Conservation (phyloP, 2,113 vertebrate genomes). For the Platysternon megacephalum region DNA sequence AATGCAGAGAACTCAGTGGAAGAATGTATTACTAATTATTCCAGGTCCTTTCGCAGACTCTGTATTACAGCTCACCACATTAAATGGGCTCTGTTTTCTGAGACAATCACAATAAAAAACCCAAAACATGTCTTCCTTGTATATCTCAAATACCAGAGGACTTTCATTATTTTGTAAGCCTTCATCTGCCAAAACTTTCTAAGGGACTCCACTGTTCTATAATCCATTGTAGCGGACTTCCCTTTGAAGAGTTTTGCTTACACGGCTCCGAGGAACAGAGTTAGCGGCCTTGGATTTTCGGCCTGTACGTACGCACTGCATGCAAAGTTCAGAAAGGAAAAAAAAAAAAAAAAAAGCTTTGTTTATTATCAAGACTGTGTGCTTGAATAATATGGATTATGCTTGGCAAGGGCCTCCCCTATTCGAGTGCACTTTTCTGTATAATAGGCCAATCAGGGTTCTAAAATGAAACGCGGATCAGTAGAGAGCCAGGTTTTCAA, state of each 20-base stretch:
- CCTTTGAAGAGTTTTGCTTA: background rate
- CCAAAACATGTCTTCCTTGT: background rate
- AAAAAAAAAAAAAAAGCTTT: background rate
- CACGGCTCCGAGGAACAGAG: background rate
- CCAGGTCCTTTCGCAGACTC: background rate
- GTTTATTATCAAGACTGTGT: background rate
- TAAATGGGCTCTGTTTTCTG: background rate
- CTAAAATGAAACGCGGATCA: background rate
- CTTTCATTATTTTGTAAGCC: background rate
- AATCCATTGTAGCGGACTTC: background rate
- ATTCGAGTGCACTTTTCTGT: background rate
- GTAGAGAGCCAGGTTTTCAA: background rate
- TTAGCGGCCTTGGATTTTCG: background rate
- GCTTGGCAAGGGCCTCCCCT: too few relatives aligned
- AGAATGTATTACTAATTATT: background rate
- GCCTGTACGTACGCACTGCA: background rate
- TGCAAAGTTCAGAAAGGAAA: background rate
- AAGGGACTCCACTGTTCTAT: background rate
- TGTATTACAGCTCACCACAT: background rate
- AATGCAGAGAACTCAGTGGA: background rate
- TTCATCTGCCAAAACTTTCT: slow-evolving; percentile 25
- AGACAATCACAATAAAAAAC: background rate
- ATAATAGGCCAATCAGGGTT: background rate
- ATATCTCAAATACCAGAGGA: background rate
- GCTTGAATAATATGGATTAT: background rate